Evolutionary conservation across 2,888 invertebrate species (phyloP).

Genomic region (Caenorhabditis doughertyi): DNA sequence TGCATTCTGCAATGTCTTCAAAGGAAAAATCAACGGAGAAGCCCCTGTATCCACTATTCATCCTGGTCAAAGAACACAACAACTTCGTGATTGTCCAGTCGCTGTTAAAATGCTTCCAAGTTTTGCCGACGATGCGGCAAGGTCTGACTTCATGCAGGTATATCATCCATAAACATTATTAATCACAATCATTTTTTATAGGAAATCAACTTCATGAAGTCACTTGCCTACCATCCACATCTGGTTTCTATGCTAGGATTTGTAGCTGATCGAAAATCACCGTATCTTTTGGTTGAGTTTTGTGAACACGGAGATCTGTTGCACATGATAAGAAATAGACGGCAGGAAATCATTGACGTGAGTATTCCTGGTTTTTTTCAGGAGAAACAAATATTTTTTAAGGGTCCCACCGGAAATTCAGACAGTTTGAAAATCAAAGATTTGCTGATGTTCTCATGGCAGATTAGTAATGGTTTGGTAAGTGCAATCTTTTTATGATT

Average conservation of each 20-base stretch:
- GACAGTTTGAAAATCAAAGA: constrained; percentile 76
- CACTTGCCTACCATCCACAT: constrained; percentile 78
- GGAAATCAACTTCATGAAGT: constrained; percentile 81
- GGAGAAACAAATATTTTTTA: constrained; percentile 12
- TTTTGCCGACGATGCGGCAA: constrained; percentile 78
- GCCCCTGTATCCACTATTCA: constrained; percentile 74
- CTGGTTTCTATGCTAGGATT: constrained; percentile 79
- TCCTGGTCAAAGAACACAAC: constrained; percentile 65
- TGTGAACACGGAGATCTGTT: constrained; percentile 79
- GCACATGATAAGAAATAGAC: constrained; percentile 73
- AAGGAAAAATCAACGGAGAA: constrained; percentile 76
- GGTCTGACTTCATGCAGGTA: constrained; percentile 78
- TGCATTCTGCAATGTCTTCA: constrained; percentile 79
- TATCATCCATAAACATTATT: neutral
- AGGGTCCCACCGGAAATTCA: constrained; percentile 58
- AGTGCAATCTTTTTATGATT: constrained; percentile 9
- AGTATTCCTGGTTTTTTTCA: too few relatives aligned
- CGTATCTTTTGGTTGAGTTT: constrained; percentile 76
- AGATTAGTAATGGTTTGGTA: constrained; percentile 78
- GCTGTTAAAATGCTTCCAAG: constrained; percentile 80
- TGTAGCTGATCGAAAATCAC: constrained; percentile 74
- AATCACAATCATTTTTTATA: constrained; percentile 35
- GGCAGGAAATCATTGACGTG: constrained; percentile 68
- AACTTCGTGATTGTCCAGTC: constrained; percentile 73
- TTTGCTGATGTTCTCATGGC: constrained; percentile 78